Conservation (phyloP, 2,888 invertebrate species). For the Ptychoptera contaminata region DNA sequence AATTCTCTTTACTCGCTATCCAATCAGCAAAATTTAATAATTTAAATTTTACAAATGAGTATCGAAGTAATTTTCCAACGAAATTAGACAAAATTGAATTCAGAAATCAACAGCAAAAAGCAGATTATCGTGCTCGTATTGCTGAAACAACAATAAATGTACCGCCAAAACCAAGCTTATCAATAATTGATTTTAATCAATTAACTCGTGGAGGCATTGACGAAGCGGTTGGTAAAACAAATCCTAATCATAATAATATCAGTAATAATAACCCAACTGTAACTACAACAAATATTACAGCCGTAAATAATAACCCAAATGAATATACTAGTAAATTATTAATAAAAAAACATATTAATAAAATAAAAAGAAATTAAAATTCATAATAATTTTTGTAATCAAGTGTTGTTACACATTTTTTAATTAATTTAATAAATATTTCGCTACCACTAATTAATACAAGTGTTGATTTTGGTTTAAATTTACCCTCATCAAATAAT, state of each 20-base stretch:
- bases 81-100: constrained; percentile 1
- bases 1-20: constrained; percentile 22
- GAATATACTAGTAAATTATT: too few species aligned
- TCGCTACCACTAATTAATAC: too few species aligned
- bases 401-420: too few species aligned
- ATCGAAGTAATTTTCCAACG: not conserved
- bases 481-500: too few species aligned
- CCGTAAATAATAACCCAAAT: too few species aligned
- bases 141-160: constrained; percentile 22
- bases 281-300: too few species aligned
- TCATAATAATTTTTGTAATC: too few species aligned
- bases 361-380: too few species aligned
- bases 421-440: too few species aligned
- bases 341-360: too few species aligned
- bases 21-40: constrained; percentile 21
- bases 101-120: not conserved
- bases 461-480: too few species aligned
- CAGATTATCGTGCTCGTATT: not conserved
- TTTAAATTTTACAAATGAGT: constrained; percentile 16
- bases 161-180: constrained; percentile 44
- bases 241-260: not conserved
- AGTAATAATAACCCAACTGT: not conserved
- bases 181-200: constrained; percentile 58
- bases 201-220: constrained; percentile 45
- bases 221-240: constrained; percentile 21